These are phyloP conservation scores for Mizuhopecten yessoensis DNA, from an alignment of 1,140 invertebrate genomes.

Conservation along the genomic window DNA sequence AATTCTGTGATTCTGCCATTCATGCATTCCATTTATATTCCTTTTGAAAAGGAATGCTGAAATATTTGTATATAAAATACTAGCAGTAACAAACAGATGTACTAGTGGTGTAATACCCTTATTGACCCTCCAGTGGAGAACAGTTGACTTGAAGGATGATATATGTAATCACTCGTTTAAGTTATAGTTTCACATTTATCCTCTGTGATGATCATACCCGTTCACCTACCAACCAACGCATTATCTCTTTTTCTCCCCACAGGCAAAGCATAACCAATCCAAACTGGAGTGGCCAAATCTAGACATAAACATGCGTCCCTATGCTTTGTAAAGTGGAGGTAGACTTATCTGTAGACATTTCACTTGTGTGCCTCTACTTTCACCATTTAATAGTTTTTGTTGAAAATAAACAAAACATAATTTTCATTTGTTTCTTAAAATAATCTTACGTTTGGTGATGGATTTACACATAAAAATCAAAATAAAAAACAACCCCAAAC, in stretches of 20 bases:
- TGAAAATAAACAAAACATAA: constrained; percentile 39
- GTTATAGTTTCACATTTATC: not conserved
- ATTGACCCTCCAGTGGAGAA: not conserved
- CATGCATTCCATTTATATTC: not conserved
- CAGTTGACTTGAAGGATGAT: constrained; percentile 4
- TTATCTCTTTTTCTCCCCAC: constrained; percentile 14
- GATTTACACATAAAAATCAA: constrained; percentile 15
- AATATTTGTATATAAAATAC: constrained; percentile 27
- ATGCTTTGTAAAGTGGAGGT: constrained; percentile 13
- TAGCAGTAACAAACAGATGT: constrained; percentile 1
- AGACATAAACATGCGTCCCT: not conserved
- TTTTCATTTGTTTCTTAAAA: constrained; percentile 40
- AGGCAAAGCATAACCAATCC: constrained; percentile 18
- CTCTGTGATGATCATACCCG: constrained; percentile 3
- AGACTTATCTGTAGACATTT: not conserved
- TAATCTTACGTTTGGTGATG: constrained; percentile 18
- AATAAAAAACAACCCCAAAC: constrained; percentile 14
- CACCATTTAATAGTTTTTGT: constrained; percentile 23
- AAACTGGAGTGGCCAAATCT: constrained; percentile 5
- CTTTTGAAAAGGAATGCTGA: not conserved
- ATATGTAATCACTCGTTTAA: not conserved
- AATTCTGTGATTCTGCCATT: not conserved
- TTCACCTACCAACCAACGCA: not conserved
- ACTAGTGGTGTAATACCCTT: not conserved
- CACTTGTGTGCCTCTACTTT: constrained; percentile 30